Evolutionary conservation across 2,113 vertebrate species (phyloP).

Genomic region (Urocitellus parryii): DNA sequence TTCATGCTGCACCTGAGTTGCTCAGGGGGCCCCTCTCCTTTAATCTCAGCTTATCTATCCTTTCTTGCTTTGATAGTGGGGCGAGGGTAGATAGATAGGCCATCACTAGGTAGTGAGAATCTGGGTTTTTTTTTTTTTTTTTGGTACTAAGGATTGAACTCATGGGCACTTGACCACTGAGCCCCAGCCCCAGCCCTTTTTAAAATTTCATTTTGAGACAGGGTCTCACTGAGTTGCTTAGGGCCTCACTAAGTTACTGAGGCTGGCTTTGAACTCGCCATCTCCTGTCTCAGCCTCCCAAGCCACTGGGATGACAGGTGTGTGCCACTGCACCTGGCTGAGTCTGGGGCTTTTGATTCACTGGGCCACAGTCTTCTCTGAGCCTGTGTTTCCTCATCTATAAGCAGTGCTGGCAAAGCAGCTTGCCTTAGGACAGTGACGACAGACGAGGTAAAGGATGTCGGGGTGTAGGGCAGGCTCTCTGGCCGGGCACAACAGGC

Average conservation of each 20-base stretch:
- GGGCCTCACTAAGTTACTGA: too few species aligned
- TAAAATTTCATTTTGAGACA: too few species aligned
- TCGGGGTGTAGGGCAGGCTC: too few species aligned
- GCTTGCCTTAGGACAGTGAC: not conserved
- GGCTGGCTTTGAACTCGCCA: too few species aligned
- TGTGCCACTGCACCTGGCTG: too few species aligned
- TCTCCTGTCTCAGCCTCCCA: too few species aligned
- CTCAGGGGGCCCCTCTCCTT: not conserved
- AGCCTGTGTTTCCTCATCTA: not conserved
- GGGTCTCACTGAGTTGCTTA: too few species aligned
- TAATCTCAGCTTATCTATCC: not conserved
- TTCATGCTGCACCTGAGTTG: not conserved
- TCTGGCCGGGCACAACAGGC: accelerated
- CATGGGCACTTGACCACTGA: too few species aligned
- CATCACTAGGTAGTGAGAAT: not conserved
- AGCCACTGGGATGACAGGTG: too few species aligned
- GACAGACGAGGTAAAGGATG: not conserved
- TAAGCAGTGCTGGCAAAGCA: not conserved
- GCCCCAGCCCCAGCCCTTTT: too few species aligned
- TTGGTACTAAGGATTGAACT: too few species aligned
- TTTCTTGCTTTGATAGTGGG: not conserved
- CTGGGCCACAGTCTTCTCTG: not conserved
- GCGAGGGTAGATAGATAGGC: not conserved
- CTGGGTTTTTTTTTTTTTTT: not conserved
- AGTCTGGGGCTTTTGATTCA: not conserved